Conservation (phyloP, 2,797 vertebrate genomes). For the Catharus ustulatus region DNA sequence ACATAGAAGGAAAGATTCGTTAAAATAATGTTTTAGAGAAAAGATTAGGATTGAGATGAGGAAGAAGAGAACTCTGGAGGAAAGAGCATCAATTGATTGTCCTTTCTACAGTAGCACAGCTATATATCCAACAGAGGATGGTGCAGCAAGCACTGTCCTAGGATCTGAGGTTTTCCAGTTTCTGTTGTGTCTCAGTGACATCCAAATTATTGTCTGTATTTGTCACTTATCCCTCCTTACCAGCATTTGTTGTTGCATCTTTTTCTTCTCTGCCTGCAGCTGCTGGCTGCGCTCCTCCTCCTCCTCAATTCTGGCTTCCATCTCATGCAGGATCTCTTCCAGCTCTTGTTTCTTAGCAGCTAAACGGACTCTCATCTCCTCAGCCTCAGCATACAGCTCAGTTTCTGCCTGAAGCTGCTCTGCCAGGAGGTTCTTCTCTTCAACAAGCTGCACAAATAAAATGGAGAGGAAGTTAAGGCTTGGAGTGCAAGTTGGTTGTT, state of each 20-base stretch:
- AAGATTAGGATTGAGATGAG: not conserved
- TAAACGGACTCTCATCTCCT: conserved; percentile 94
- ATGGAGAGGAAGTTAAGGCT: not conserved
- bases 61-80: not conserved
- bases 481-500: not conserved
- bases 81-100: not conserved
- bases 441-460: conserved; percentile 78
- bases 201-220: not conserved
- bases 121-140: not conserved
- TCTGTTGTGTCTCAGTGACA: not conserved
- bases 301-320: conserved; percentile 95
- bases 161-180: not conserved
- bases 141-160: not conserved
- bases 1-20: not conserved
- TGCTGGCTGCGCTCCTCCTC: conserved; percentile 91
- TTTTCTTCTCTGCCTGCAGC: conserved; percentile 91
- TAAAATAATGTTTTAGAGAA: not conserved
- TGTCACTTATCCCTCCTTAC: conserved; percentile 60
- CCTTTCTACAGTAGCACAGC: not conserved
- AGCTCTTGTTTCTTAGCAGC: conserved; percentile 93
- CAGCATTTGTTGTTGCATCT: conserved; percentile 97
- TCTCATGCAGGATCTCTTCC: conserved; percentile 96
- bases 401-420: conserved; percentile 97
- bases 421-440: conserved; percentile 90
- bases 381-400: conserved; percentile 92